Conservation (phyloP, 2,797 vertebrate species). For the Chelmon rostratus region DNA sequence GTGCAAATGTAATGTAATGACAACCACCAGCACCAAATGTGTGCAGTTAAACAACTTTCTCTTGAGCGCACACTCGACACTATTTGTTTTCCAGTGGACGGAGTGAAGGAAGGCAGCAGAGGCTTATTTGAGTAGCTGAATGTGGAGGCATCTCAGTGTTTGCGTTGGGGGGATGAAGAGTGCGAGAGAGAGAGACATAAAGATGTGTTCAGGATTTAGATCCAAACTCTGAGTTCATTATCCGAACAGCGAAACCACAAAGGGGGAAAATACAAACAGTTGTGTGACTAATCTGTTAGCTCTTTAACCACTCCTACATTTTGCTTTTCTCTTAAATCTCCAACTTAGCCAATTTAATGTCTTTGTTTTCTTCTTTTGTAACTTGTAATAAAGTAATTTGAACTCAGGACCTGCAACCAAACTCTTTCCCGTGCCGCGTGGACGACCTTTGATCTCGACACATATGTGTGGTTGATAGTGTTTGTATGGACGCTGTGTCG, state of each 20-base stretch:
- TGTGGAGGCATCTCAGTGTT: conserved; percentile 15
- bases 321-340: background rate
- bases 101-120: conserved; percentile 12
- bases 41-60: background rate
- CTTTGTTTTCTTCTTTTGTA: background rate
- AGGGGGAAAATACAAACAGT: conserved; percentile 39
- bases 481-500: background rate
- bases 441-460: too few relatives aligned
- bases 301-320: background rate
- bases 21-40: background rate
- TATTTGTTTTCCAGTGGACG: conserved; percentile 9
- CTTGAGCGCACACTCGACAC: background rate
- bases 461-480: background rate
- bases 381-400: background rate
- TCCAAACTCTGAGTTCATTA: conserved; percentile 47
- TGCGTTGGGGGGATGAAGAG: conserved; percentile 35
- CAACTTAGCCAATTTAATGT: background rate
- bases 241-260: conserved; percentile 50
- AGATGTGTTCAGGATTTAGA: conserved; percentile 48
- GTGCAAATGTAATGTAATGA: background rate
- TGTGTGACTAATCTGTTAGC: conserved; percentile 18
- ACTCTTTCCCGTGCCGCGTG: background rate
- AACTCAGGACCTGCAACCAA: background rate
- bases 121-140: conserved; percentile 12
- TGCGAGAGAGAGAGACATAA: conserved; percentile 45